Base-by-base conservation (phyloP, 1,140 invertebrate species). In the Monochamus saltuarius region DNA sequence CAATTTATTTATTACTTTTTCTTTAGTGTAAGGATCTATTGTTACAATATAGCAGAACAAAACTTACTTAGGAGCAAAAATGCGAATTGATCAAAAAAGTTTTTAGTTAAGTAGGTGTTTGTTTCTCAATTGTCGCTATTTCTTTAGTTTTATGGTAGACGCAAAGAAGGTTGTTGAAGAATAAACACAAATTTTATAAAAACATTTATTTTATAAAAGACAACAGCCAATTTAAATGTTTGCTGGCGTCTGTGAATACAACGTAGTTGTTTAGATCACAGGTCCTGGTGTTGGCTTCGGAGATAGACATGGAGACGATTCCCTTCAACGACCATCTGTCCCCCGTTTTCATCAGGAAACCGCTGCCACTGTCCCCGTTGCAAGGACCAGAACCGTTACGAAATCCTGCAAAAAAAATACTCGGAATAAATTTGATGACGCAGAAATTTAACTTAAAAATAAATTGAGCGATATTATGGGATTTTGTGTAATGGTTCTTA, bases 211-310 rank as follows among this genome's bases (percentile, higher is more conserved):
- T 59, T 14, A 68, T 56, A 46, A 63, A 50, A 11, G 53, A 37
- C 40, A 69, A 42, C 11, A 83, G 77, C 82, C 82, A 84, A n/a
- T 74, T 49, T 1, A 67, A 43, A 62, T 76, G 81, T 73, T 81
- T 79, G 4, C 80, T 78, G 3, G 78, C 70, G 61, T 85, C 82
- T 1, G 78, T 79, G 55, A 81, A 84, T 3, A 85, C 76, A 7
- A 82, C 59, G 56, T 78, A 84, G 40, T 83, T 71, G 1, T 64
- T 67, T 8, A 81, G 65, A 68, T 84, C 78, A 60, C 83, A 85
- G 6, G 68, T 70, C 53, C 61, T 64, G 13, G 52, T 58, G 29
- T 59, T 64, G 7, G 63, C 68, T 9, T 68, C 66, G 0, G 62
- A 64, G 34, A 80, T 72, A 0, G 80, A 79, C 22, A 78, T 73